Evolutionary conservation across 2,113 vertebrate genomes (phyloP).

Genomic region (Paramisgurnus dabryanus): DNA sequence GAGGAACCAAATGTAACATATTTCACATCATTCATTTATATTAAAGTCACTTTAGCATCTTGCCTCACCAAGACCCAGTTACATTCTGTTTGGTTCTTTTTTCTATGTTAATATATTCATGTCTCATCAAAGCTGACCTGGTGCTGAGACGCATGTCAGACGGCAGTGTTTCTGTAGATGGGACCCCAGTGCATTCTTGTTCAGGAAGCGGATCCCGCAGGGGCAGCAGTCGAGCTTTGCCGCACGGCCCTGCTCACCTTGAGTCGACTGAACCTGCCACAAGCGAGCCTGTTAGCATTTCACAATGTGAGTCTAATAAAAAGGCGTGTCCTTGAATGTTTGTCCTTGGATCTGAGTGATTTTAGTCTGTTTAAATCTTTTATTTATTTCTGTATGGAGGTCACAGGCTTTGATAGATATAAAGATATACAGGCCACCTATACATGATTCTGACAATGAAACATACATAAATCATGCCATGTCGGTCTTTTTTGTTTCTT

Average conservation of each 20-base stretch:
- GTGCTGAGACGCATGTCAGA: constrained; percentile 34
- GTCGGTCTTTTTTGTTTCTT: not conserved
- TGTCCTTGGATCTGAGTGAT: not conserved
- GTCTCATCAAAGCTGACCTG: constrained; percentile 36
- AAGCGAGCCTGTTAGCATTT: constrained; percentile 29
- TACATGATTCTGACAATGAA: not conserved
- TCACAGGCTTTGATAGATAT: not conserved
- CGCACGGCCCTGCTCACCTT: not conserved
- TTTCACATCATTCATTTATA: constrained; percentile 11
- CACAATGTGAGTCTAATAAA: constrained; percentile 42
- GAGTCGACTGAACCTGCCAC: not conserved
- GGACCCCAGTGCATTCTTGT: constrained; percentile 4
- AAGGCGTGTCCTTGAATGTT: not conserved
- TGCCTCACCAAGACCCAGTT: not conserved
- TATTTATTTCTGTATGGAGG: not conserved
- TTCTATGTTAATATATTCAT: not conserved
- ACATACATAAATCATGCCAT: not conserved
- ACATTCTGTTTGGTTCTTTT: not conserved
- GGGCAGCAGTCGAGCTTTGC: constrained; percentile 3
- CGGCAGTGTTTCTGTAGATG: constrained; percentile 31
- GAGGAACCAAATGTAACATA: not conserved
- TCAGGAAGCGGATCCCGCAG: constrained; percentile 27
- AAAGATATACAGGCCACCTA: not conserved
- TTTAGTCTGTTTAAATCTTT: not conserved
- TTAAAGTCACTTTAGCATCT: not conserved